Base-by-base conservation (phyloP, 1,140 invertebrate genomes). In the Aphidius ervi region DNA sequence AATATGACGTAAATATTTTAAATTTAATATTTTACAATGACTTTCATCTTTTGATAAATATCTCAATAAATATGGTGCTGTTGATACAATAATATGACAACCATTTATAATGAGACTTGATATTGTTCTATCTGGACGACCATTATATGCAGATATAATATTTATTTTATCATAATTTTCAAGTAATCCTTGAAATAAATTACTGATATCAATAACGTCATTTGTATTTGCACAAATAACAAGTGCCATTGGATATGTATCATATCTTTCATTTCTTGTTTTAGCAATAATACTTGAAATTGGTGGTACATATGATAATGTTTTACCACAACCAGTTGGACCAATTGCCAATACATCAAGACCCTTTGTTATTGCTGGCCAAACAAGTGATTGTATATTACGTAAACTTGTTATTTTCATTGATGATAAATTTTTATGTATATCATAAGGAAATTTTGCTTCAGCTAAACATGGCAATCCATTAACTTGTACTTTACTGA, bases 21-120 rank as follows among this genome's bases (percentile, higher is more conserved):
- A 70, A 63, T 74, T 70, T 0, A 79, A 45, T 6, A 68, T 40
- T 6, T 57, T 56, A 20, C 68, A 54, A 46, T 66, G 52, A 16
- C 56, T 60, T 54, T 63, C 60, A 41, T 69, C 69, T 16, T 64
- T 62, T 31, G 63, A 52, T 20, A 78, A 58, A 6, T 75, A 70
- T 61, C 74, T 64, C 3, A 49, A 10, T 41, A 80, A 65, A 60
- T 68, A 78, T 41, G 67, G 58, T 47, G 78, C 76, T 6, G 79
- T 81, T 6, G 76, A 65, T n/a, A 81, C 62, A 5, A 81, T 63
- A 52, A 81, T 68, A 56, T 80, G 74, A 63, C 79, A 80, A 16
- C 78, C 78, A 56, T 71, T 79, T 6, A 61, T 73, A 16, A 81
- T 69, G 62, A 68, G 59, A 31, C 70, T 61, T 76, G 73, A 31